Evolutionary conservation across 1,140 invertebrate species (phyloP), one percentile per base, ranked within the genome.

Genomic region (Pogonomyrmex barbatus): DNA sequence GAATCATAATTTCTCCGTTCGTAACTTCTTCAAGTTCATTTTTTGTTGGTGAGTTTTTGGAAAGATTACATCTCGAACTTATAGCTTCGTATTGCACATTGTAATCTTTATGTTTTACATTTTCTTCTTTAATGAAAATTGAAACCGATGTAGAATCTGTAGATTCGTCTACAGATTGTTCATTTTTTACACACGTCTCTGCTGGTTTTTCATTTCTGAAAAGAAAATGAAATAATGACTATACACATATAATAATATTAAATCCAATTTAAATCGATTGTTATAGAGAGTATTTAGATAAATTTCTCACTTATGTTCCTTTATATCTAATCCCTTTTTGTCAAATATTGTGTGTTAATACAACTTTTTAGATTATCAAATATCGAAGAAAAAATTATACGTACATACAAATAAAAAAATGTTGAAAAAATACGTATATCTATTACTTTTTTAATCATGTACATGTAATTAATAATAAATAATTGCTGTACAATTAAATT

Each of bases 141-240:
- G 82, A 84, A 78, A 54, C 36, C 71, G 47, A 63, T 4, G 47
- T 78, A 45, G 58, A 39, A 76, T 84, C 70, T 68, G n/a, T 33
- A 70, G 24, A 83, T 79, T 85, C 83, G 45, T 65, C 47, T 85
- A 79, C 17, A 76, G 62, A 79, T 14, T 36, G 50, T 79, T 67
- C 45, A 85, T 79, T 85, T 77, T 79, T 78, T 77, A 76, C 24
- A 67, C 47, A 77, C 47, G 62, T 85, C 75, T 85, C 73, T 68
- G 71, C 60, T 65, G 62, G 73, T 54, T 39, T 85, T 79, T 78
- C 75, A 79, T 54, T 77, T 85, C 83, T 85, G 83, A 77, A 85
- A 85, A 85, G 62, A 83, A 83, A 83, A 83, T 47, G 42, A 83
- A 60, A 83, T 60, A 52, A 75, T 75, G 8, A 83, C 79, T 82